Evolutionary conservation across 2,113 vertebrate genomes (phyloP).

Genomic region (Alethe diademata): DNA sequence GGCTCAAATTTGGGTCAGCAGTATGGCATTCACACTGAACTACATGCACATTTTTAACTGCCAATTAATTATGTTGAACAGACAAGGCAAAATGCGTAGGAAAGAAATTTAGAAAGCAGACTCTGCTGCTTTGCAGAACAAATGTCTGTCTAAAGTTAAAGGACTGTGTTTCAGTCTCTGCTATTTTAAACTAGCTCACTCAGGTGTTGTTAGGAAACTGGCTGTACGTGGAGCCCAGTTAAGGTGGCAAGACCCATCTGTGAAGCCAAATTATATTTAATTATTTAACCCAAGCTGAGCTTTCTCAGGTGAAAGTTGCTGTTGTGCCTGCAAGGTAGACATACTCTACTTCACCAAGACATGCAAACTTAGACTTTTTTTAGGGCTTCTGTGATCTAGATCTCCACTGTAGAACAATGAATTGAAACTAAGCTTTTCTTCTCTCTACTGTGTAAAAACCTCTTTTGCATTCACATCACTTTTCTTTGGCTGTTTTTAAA

Average conservation of each 20-base stretch:
- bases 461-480: background rate
- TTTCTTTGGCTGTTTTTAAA: background rate
- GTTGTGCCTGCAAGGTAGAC: background rate
- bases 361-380: background rate
- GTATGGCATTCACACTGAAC: background rate
- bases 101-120: background rate
- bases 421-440: background rate
- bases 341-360: background rate
- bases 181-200: background rate
- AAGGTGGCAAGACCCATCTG: background rate
- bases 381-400: background rate
- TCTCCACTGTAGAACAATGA: background rate
- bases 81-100: background rate
- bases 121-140: background rate
- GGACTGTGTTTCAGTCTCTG: background rate
- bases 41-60: background rate
- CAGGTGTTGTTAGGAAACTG: background rate
- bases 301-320: background rate
- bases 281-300: background rate
- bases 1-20: constrained; percentile 17
- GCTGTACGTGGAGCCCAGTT: background rate
- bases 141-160: background rate
- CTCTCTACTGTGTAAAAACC: background rate
- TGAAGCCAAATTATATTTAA: background rate
- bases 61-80: constrained; percentile 5